Base-by-base conservation (phyloP, 2,888 invertebrate species). In the Patella pellucida region DNA sequence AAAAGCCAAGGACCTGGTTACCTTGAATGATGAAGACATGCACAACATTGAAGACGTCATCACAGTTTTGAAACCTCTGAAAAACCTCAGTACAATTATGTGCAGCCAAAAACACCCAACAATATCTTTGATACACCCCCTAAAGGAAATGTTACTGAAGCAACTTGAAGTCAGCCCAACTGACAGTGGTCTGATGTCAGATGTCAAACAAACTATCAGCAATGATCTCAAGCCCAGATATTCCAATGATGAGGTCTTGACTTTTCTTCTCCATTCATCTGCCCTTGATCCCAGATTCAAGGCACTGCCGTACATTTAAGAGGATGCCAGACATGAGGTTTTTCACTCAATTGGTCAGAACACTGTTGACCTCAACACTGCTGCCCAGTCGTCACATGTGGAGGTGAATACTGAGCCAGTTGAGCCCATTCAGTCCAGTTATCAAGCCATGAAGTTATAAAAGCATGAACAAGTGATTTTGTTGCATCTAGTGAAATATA, bases 91-190 rank as follows among this genome's bases (percentile, higher is more conserved):
- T 15, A 70, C 70, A 51, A 70, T 16, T 23, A 70, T 70, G 70
- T 70, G 70, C n/a, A 70, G 70, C 23, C 70, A 70, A 4, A 52
- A n/a, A 52, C 70, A 70, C 4, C 70, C 70, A 4, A 70, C 70
- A 70, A 3, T 70, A 12, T 70, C 70, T 3, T 12, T 70, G 70
- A 70, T 70, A 51, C 70, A 70, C 16, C 70, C 70, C 3, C 23
- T 70, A 14, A 70, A 70, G 52, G 70, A 70, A 52, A 52, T 70
- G 70, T 9, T 70, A 12, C 51, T 70, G 15, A n/a, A 14, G 15
- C 52, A 52, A 9, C n/a, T 70, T 15, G 12, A 70, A 12, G 3
- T 2, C 5, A 14, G 12, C 9, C 0, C 52, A 9, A 41, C n/a
- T 14, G 70, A 70, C 70, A 51, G 23, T 15, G 23, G 19, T 16